phyloP scores from a whole-genome alignment of 2,888 invertebrate genomes.

The Myopa testacea region DNA sequence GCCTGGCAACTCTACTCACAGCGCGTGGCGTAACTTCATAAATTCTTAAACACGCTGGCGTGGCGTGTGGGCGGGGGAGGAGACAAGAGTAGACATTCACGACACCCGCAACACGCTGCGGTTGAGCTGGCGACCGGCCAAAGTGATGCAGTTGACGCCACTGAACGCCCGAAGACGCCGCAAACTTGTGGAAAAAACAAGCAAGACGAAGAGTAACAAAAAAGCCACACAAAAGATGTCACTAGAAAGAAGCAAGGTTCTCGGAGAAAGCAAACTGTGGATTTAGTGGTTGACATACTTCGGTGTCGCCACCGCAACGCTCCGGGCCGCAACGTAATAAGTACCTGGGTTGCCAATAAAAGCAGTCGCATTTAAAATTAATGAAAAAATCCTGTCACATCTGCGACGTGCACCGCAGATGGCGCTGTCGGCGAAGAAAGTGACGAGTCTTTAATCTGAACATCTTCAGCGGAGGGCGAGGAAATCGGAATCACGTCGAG shows the following conservation, averaged over 20 bases:
- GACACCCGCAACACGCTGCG: slow-evolving; percentile 40
- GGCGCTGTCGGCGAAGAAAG: not conserved
- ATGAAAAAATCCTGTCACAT: slow-evolving; percentile 49
- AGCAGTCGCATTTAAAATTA: slow-evolving; percentile 50
- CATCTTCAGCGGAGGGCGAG: not conserved
- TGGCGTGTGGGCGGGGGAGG: too few species aligned
- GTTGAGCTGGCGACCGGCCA: slow-evolving; percentile 21
- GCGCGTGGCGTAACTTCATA: slow-evolving; percentile 53
- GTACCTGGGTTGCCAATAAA: slow-evolving; percentile 30
- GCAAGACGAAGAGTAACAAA: not conserved
- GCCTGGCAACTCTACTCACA: slow-evolving; percentile 7
- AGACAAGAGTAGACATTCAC: slow-evolving; percentile 48
- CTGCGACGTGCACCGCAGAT: slow-evolving; percentile 13
- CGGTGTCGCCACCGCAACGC: slow-evolving; percentile 9
- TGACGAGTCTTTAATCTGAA: not conserved
- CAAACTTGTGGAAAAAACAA: not conserved
- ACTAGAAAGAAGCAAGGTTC: not conserved
- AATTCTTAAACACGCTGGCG: slow-evolving; percentile 55
- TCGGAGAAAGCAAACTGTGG: not conserved
- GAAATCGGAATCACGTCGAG: slow-evolving; percentile 7
- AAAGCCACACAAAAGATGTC: not conserved
- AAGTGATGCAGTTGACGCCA: slow-evolving; percentile 25
- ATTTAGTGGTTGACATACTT: slow-evolving; percentile 42
- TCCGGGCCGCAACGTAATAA: slow-evolving; percentile 42
- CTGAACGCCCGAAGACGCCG: slow-evolving; percentile 18